Conservation (phyloP, 1,140 invertebrate genomes). For the Caenorhabditis brenneri region DNA sequence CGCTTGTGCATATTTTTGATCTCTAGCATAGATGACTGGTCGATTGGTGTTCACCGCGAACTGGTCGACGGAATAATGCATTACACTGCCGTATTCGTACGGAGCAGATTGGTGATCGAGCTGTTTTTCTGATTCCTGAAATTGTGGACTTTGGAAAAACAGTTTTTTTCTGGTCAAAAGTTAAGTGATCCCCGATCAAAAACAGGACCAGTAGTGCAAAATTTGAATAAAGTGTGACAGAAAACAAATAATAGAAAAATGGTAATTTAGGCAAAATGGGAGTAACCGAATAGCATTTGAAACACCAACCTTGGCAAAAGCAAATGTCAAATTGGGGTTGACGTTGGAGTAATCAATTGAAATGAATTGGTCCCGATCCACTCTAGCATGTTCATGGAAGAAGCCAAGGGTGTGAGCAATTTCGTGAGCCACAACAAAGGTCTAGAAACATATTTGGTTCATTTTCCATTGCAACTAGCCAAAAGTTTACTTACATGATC, state of each 20-base stretch:
- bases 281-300: not conserved
- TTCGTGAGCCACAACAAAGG: constrained; percentile 11
- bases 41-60: constrained; percentile 22
- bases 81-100: constrained; percentile 28
- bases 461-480: not conserved
- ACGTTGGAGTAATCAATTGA: constrained; percentile 21
- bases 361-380: not conserved
- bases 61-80: constrained; percentile 11
- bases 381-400: constrained; percentile 10
- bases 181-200: too few relatives aligned
- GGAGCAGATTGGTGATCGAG: not conserved
- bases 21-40: not conserved
- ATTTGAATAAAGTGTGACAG: too few relatives aligned
- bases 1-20: not conserved
- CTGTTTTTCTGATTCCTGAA: constrained; percentile 34
- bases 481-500: not conserved
- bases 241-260: too few relatives aligned
- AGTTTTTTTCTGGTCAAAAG: too few relatives aligned
- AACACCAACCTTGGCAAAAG: not conserved
- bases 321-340: constrained; percentile 24
- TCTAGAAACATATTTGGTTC: not conserved
- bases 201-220: too few relatives aligned
- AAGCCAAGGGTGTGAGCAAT: not conserved
- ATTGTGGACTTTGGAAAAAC: too few relatives aligned
- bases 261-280: too few relatives aligned